A percentile compares a stretch with the other conserved stretches of the same genome.
Conservation (phyloP, 2,797 vertebrate species). For the Macropus fuliginosus region DNA sequence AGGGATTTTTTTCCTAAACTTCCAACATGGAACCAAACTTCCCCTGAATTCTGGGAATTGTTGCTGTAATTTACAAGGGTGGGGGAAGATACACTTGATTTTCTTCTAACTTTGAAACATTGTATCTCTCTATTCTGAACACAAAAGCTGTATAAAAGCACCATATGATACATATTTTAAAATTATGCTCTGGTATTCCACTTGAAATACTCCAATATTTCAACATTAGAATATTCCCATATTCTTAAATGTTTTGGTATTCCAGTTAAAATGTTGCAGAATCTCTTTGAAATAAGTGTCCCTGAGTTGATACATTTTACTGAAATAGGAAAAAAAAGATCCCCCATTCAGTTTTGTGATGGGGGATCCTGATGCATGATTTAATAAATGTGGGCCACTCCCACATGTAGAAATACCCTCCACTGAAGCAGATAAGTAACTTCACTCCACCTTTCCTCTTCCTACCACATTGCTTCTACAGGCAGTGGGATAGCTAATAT, state of each 20-base stretch:
- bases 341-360: not conserved
- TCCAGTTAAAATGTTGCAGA: constrained; percentile 27
- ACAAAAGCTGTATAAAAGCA: constrained; percentile 29
- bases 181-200: not conserved
- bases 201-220: not conserved
- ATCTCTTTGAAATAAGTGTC: constrained; percentile 31
- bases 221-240: not conserved
- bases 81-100: not conserved
- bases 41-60: not conserved
- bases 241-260: not conserved
- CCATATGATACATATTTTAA: constrained; percentile 15
- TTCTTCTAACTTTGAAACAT: constrained; percentile 3
- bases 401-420: not conserved
- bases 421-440: not conserved
- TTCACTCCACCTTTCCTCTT: not conserved
- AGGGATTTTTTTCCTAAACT: not conserved
- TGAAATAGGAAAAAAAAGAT: not conserved
- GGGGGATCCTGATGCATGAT: not conserved
- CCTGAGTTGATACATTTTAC: not conserved
- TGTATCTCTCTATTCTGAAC: not conserved
- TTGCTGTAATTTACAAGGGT: not conserved
- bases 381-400: not conserved
- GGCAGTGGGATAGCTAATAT: not conserved
- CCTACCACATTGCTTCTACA: not conserved
- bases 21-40: not conserved